Conservation (phyloP, 2,888 invertebrate genomes). For the Macaria notata region DNA sequence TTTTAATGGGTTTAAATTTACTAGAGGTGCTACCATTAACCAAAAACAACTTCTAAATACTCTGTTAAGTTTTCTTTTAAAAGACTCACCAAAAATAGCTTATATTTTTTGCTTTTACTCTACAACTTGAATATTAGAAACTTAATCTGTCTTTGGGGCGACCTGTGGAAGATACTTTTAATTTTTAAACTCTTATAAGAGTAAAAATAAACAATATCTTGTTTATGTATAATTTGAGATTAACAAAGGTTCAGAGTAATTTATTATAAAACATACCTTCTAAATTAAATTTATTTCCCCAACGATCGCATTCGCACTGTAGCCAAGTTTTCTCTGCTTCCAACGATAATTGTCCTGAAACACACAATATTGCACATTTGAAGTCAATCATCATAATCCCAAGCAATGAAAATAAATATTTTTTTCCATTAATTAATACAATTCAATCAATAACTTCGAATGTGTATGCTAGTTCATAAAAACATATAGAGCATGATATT, state of each 20-base stretch:
- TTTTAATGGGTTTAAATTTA: too few species aligned
- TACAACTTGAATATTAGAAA: slow-evolving; percentile 54
- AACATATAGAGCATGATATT: slow-evolving; percentile 1
- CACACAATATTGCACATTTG: slow-evolving; percentile 6
- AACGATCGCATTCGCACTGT: slow-evolving; percentile 94
- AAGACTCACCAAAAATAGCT: slow-evolving; percentile 62
- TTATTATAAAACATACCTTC: slow-evolving; percentile 82
- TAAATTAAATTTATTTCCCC: slow-evolving; percentile 91
- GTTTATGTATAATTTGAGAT: too few species aligned
- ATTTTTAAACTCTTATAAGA: background rate
- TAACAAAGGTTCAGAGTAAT: too few species aligned
- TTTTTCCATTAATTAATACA: too few species aligned
- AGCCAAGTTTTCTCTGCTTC: slow-evolving; percentile 95
- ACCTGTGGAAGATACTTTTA: slow-evolving; percentile 64
- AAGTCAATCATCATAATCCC: too few species aligned
- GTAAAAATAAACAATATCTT: too few species aligned
- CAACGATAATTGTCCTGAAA: slow-evolving; percentile 90
- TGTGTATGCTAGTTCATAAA: too few species aligned
- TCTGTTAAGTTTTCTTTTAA: slow-evolving; percentile 24
- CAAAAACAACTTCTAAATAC: slow-evolving; percentile 1
- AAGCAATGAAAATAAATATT: too few species aligned
- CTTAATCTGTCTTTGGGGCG: slow-evolving; percentile 67
- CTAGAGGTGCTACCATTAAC: slow-evolving; percentile 8
- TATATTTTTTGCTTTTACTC: slow-evolving; percentile 55
- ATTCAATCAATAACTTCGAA: too few species aligned